A percentile compares a stretch with the other conserved stretches of the same genome.
Evolutionary conservation across 2,888 invertebrate species (phyloP).

Genomic region (Adineta ricciae): DNA sequence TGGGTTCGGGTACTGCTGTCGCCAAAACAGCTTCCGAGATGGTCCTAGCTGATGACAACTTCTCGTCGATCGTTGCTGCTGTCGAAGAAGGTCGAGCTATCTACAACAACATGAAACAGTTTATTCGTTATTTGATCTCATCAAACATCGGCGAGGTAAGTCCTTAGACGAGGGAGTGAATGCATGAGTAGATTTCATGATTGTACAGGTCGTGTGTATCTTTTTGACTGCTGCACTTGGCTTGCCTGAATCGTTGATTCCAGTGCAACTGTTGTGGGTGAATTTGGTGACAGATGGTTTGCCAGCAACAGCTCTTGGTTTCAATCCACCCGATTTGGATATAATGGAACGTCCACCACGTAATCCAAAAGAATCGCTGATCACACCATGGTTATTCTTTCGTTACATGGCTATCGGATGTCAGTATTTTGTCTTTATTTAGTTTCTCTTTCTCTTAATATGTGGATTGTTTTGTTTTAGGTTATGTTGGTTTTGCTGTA

Average conservation of each 20-base stretch:
- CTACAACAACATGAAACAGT: constrained; percentile 99
- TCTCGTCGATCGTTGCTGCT: constrained; percentile 96
- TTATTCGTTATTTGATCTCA: constrained; percentile 98
- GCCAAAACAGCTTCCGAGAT: constrained; percentile 97
- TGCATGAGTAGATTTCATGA: background rate
- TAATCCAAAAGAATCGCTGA: constrained; percentile 89
- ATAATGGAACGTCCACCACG: constrained; percentile 99
- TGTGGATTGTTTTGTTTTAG: background rate
- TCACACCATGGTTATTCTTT: constrained; percentile 99
- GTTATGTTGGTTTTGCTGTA: background rate
- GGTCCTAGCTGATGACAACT: constrained; percentile 99
- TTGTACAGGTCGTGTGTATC: constrained; percentile 55
- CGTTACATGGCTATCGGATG: constrained; percentile 66
- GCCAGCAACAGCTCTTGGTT: constrained; percentile 97
- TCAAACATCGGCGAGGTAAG: constrained; percentile 93
- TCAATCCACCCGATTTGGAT: constrained; percentile 99
- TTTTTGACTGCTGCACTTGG: constrained; percentile 99
- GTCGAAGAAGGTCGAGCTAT: constrained; percentile 99
- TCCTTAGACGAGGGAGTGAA: background rate
- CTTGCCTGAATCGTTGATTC: constrained; percentile 97
- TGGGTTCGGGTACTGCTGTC: constrained; percentile 99
- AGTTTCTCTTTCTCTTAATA: background rate
- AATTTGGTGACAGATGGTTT: constrained; percentile 91
- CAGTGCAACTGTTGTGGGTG: constrained; percentile 98
- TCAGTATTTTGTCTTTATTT: constrained; percentile 37